Evolutionary conservation across 2,797 vertebrate genomes (phyloP).

Genomic region (Psittacula echo): DNA sequence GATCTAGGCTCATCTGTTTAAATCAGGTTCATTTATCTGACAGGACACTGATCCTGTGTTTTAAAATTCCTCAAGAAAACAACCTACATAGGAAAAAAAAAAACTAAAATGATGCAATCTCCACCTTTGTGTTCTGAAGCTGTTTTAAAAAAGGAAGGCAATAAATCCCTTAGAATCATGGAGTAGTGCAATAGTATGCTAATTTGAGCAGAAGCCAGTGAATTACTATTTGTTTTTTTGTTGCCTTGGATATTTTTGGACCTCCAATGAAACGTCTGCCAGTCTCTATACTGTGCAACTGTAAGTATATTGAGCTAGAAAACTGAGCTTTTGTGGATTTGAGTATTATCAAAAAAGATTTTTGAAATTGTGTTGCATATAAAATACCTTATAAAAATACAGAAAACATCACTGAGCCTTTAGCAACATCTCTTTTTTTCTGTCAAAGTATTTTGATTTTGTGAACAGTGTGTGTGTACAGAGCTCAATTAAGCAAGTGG

Average conservation of each 20-base stretch:
- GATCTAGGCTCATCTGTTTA: neutral
- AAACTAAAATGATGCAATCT: fast-evolving
- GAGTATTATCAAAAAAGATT: neutral
- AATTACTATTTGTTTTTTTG: neutral
- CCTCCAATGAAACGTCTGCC: neutral
- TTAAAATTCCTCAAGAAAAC: neutral
- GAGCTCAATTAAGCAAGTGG: neutral
- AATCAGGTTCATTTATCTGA: neutral
- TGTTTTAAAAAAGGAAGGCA: neutral
- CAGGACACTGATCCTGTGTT: neutral
- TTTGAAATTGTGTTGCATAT: neutral
- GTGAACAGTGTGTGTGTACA: neutral
- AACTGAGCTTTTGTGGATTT: neutral
- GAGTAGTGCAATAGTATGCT: neutral
- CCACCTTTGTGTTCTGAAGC: neutral
- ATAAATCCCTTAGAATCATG: neutral
- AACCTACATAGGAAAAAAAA: neutral
- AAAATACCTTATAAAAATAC: neutral
- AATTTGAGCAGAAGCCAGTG: neutral
- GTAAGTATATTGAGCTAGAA: neutral
- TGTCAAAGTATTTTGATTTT: neutral
- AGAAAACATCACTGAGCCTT: neutral
- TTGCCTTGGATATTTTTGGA: neutral
- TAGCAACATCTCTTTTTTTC: neutral
- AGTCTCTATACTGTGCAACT: neutral